Base-by-base conservation (phyloP, 1,140 invertebrate genomes). In the Drosophila ogumai region DNA sequence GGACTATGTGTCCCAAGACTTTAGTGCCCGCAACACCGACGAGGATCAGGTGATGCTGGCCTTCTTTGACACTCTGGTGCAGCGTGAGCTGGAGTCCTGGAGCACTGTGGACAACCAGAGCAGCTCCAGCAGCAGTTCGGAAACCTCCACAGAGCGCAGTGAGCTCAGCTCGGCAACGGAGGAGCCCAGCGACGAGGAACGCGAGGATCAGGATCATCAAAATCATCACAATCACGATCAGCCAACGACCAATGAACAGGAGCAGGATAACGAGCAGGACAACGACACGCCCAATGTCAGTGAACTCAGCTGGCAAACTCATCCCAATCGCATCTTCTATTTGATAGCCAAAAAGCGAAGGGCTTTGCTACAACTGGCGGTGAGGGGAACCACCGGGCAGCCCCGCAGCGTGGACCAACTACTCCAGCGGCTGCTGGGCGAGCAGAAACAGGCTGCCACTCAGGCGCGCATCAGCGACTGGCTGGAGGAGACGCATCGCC, bases 31-130 rank as follows among this genome's bases (percentile, higher is more conserved):
- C 77, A 98, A 96, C 6, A 97, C 96, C 0, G 94, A 95, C 43
- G 98, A 99, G 93, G 98, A 99, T 93, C 96, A 97, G 2, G 94
- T 97, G 49, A 99, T 99, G 98, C 97, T 99, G 96, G 98, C 98
- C 22, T 99, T 99, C 93, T 99, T 99, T 88, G 98, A 99, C 93
- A 98, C 97, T 5, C 92, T 99, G 1, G 96, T 99, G 9, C 97
- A 98, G 92, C 94, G 96, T 19, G 97, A 98, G 92, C 95, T 98
- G 44, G 97, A 98, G 92, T 96, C 95, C 15, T 95, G 96, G 94
- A 88, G 91, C 36, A 93, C 92, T 7, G 93, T 94, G 32, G 94
- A 94, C 64, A 94, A 94, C 7, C 65, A 58, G 32, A 77, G 56
- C 34, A 71, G 38, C 41, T 67, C 68, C 17, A 61, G 56, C n/a